Conservation (phyloP, 1,140 invertebrate species). For the Riptortus pedestris region DNA sequence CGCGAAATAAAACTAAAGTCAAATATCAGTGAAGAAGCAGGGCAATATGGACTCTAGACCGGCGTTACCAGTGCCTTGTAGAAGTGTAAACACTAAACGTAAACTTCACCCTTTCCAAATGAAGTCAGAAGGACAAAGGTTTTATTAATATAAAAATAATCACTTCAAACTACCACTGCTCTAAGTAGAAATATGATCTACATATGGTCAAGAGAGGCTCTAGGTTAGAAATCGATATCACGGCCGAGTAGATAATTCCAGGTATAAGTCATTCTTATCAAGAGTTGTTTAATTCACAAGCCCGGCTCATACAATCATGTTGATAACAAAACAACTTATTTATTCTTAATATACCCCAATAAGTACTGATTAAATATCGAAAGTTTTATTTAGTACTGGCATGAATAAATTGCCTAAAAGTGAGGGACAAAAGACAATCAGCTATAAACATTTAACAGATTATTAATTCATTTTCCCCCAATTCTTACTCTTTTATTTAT, state of each 20-base stretch:
- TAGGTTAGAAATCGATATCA: slow-evolving; percentile 15
- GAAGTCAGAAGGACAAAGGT: not conserved
- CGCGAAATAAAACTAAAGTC: slow-evolving; percentile 4
- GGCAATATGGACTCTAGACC: slow-evolving; percentile 13
- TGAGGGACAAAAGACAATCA: too few relatives aligned
- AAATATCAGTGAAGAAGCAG: slow-evolving; percentile 3
- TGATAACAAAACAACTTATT: too few relatives aligned
- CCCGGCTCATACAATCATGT: too few relatives aligned
- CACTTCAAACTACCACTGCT: not conserved
- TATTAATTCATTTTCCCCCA: too few relatives aligned
- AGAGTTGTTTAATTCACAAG: too few relatives aligned
- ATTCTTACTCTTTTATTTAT: too few relatives aligned
- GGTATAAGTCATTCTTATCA: not conserved
- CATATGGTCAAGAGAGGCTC: slow-evolving; percentile 2
- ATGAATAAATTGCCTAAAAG: too few relatives aligned
- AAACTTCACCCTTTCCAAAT: not conserved
- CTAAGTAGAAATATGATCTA: not conserved
- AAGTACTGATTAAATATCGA: too few relatives aligned
- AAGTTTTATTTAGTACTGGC: too few relatives aligned
- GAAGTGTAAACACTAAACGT: slow-evolving; percentile 2
- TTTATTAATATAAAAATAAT: not conserved
- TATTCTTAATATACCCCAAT: too few relatives aligned
- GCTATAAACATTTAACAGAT: too few relatives aligned
- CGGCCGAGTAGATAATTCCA: not conserved
- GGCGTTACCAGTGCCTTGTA: slow-evolving; percentile 8